Percentiles rank a stretch among this genome's conserved stretches.
Conservation (phyloP, 92 coral and sea anemone genomes). For the Zoanthus sociatus region DNA sequence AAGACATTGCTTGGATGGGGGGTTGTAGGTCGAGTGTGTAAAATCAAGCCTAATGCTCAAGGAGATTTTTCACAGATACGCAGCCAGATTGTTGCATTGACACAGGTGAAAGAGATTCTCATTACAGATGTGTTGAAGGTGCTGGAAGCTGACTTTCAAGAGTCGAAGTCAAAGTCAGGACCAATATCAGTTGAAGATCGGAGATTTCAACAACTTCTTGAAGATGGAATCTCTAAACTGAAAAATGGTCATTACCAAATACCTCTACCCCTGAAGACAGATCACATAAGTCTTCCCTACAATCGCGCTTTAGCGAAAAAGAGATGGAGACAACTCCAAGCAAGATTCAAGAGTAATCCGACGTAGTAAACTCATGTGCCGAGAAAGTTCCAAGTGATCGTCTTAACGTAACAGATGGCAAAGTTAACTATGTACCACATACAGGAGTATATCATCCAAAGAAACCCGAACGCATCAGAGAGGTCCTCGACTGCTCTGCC, state of each 20-base stretch:
- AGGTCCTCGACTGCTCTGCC: slow-evolving; percentile 30
- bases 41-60: neutral
- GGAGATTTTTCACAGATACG: neutral
- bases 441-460: slow-evolving; percentile 29
- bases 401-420: slow-evolving; percentile 16
- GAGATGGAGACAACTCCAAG: slow-evolving; percentile 31
- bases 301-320: slow-evolving; percentile 12
- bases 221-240: neutral
- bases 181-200: slow-evolving; percentile 38
- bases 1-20: no score
- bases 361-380: slow-evolving; percentile 3
- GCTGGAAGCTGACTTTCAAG: slow-evolving; percentile 43
- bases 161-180: neutral
- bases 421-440: slow-evolving; percentile 24
- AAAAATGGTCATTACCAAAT: slow-evolving; percentile 30
- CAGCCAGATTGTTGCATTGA: slow-evolving; percentile 6
- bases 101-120: slow-evolving; percentile 43
- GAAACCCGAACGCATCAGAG: slow-evolving; percentile 4
- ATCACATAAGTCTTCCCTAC: neutral
- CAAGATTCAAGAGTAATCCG: slow-evolving; percentile 27
- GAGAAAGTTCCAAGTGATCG: slow-evolving; percentile 19
- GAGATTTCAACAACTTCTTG: slow-evolving; percentile 7
- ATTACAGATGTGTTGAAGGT: slow-evolving; percentile 6
- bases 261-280: slow-evolving; percentile 15
- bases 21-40: slow-evolving; percentile 13